Percentiles rank a stretch among this genome's conserved stretches.
Conservation (phyloP, 1,140 invertebrate genomes). For the Mesaphorura yosii region DNA sequence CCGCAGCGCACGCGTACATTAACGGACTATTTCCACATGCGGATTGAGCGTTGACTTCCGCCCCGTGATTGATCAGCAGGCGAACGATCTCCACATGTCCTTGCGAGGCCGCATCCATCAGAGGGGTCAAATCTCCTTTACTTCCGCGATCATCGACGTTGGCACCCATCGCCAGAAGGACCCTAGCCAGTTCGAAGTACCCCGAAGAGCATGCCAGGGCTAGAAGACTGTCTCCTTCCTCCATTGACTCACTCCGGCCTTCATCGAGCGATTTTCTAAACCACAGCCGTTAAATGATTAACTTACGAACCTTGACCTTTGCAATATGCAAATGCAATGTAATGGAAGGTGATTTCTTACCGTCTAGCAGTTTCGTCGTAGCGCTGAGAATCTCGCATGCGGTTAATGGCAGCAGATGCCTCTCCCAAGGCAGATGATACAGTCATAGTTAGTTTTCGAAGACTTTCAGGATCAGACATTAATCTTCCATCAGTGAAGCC, state of each 20-base stretch:
- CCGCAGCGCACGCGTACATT: slow-evolving; percentile 96
- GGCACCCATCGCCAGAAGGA: slow-evolving; percentile 88
- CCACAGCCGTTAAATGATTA: no score
- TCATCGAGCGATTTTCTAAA: slow-evolving; percentile 70
- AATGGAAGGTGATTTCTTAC: no score
- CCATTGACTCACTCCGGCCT: slow-evolving; percentile 77
- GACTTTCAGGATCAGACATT: slow-evolving; percentile 65
- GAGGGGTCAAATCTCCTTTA: slow-evolving; percentile 87
- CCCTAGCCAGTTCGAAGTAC: slow-evolving; percentile 85
- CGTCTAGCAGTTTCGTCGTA: no score
- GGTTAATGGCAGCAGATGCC: slow-evolving; percentile 83
- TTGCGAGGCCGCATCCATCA: slow-evolving; percentile 92
- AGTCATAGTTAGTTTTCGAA: slow-evolving; percentile 69
- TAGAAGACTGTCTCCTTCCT: slow-evolving; percentile 82
- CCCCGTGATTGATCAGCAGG: slow-evolving; percentile 77
- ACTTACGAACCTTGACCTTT: no score
- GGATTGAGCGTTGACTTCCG: slow-evolving; percentile 92
- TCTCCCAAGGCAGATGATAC: slow-evolving; percentile 89
- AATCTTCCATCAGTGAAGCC: slow-evolving; percentile 53
- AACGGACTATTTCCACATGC: slow-evolving; percentile 90
- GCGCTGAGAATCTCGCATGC: slow-evolving; percentile 57
- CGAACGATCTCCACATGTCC: slow-evolving; percentile 90
- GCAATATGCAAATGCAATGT: slow-evolving; percentile 4
- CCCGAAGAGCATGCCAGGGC: slow-evolving; percentile 86
- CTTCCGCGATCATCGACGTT: slow-evolving; percentile 93